Conservation (phyloP, 2,888 invertebrate genomes). For the Zygogramma bicolorata region DNA sequence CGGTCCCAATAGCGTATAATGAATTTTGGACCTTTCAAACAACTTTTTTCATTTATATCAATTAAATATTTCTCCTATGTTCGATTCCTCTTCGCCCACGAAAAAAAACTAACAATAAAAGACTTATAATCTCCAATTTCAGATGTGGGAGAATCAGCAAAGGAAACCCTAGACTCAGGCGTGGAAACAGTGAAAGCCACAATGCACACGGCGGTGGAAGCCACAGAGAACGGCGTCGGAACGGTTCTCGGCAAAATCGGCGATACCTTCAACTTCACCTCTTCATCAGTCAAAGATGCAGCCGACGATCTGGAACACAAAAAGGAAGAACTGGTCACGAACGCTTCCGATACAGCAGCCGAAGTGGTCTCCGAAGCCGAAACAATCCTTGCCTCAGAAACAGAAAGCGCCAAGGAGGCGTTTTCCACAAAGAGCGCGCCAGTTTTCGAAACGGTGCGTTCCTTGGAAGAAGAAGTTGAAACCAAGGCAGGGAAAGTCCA, state of each 20-base stretch:
- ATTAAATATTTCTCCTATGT: too few species aligned
- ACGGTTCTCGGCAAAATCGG: slow-evolving; percentile 60
- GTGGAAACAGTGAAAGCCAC: slow-evolving; percentile 62
- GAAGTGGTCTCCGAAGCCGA: slow-evolving; percentile 63
- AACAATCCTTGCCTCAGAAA: slow-evolving; percentile 60
- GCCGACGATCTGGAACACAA: slow-evolving; percentile 49
- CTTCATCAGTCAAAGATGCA: slow-evolving; percentile 52
- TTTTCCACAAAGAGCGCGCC: slow-evolving; percentile 38
- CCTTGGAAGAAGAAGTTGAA: slow-evolving; percentile 42
- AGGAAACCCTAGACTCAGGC: slow-evolving; percentile 57
- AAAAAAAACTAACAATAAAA: too few species aligned
- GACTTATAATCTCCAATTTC: slow-evolving; percentile 35
- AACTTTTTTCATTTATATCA: too few species aligned
- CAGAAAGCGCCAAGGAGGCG: slow-evolving; percentile 52
- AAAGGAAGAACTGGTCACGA: slow-evolving; percentile 53
- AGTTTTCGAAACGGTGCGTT: slow-evolving; percentile 49
- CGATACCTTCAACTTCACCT: slow-evolving; percentile 57
- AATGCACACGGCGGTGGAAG: slow-evolving; percentile 58
- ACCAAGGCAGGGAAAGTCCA: slow-evolving; percentile 46
- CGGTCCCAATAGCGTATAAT: too few species aligned
- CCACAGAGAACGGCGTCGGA: slow-evolving; percentile 61
- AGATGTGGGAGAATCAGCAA: slow-evolving; percentile 60
- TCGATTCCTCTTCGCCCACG: too few species aligned
- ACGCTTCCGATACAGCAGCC: slow-evolving; percentile 51
- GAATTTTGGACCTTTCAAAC: too few species aligned